These are phyloP conservation scores for Callosobruchus maculatus DNA, from an alignment of 2,888 invertebrate genomes.

Conservation along the genomic window DNA sequence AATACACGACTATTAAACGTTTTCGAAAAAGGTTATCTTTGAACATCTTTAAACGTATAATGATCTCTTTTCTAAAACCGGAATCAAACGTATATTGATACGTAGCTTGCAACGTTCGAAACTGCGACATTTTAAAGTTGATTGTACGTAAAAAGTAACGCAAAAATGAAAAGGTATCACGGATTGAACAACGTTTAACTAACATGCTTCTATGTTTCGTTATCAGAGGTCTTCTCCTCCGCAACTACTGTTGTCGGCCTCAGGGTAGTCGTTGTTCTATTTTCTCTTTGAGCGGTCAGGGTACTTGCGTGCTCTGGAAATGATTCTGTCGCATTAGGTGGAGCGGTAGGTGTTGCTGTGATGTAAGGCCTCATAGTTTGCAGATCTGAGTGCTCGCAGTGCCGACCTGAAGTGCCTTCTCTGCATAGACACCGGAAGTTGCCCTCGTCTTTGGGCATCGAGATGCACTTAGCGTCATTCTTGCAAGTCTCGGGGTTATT, in stretches of 20 bases:
- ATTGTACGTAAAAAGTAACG: too few relatives aligned
- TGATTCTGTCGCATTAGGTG: slow-evolving; percentile 7
- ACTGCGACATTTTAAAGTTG: too few relatives aligned
- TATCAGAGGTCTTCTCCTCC: neutral
- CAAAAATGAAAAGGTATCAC: too few relatives aligned
- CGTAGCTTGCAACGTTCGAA: too few relatives aligned
- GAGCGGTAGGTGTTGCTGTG: slow-evolving; percentile 1
- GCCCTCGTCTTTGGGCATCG: slow-evolving; percentile 73
- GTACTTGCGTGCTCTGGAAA: too few relatives aligned
- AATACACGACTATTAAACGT: too few relatives aligned
- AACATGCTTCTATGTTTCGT: too few relatives aligned
- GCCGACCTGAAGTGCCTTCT: slow-evolving; percentile 69
- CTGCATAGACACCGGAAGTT: slow-evolving; percentile 73
- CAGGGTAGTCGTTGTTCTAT: neutral
- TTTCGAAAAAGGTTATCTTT: too few relatives aligned
- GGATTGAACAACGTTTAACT: too few relatives aligned
- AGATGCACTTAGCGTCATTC: slow-evolving; percentile 79
- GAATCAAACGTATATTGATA: too few relatives aligned
- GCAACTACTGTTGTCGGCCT: neutral
- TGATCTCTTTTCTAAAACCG: too few relatives aligned
- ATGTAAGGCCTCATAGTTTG: slow-evolving; percentile 18
- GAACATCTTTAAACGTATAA: too few relatives aligned
- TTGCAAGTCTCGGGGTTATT: slow-evolving; percentile 70
- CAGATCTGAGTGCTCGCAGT: slow-evolving; percentile 63
- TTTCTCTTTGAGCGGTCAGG: neutral